Evolutionary conservation across 2,797 vertebrate genomes (phyloP).

Genomic region (Tapera naevia): DNA sequence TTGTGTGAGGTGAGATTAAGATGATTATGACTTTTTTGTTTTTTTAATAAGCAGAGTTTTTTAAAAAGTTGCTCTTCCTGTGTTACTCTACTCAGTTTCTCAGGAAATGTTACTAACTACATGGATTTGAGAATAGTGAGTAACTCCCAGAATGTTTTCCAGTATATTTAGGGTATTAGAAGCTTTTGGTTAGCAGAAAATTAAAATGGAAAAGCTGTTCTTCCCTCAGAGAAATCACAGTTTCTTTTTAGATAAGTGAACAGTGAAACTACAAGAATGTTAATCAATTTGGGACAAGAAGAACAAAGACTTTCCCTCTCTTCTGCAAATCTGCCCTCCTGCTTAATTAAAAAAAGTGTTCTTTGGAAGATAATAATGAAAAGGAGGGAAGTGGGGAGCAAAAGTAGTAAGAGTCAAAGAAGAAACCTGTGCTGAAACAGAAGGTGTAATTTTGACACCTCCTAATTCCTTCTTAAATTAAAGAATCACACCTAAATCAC

Average conservation of each 20-base stretch:
- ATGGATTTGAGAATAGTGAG: neutral
- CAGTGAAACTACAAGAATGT: neutral
- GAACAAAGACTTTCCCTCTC: constrained; percentile 21
- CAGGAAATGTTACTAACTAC: neutral
- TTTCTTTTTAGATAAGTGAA: constrained; percentile 31
- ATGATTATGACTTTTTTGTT: neutral
- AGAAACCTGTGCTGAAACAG: neutral
- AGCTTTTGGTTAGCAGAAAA: neutral
- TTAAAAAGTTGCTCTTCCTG: neutral
- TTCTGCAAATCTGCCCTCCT: neutral
- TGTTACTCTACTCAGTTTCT: neutral
- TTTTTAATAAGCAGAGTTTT: neutral
- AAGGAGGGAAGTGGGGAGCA: neutral
- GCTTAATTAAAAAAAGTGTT: constrained; percentile 36
- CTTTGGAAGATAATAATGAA: neutral
- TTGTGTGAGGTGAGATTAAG: neutral
- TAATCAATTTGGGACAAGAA: neutral
- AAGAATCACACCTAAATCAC: neutral
- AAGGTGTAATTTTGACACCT: neutral
- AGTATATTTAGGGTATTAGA: neutral
- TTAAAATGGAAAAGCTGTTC: constrained; percentile 7
- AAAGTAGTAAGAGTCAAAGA: neutral
- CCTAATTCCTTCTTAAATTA: neutral
- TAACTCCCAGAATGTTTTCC: neutral
- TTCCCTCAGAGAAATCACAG: neutral